Base-by-base conservation (phyloP, 2,888 invertebrate genomes). In the Drosophila lacicola region DNA sequence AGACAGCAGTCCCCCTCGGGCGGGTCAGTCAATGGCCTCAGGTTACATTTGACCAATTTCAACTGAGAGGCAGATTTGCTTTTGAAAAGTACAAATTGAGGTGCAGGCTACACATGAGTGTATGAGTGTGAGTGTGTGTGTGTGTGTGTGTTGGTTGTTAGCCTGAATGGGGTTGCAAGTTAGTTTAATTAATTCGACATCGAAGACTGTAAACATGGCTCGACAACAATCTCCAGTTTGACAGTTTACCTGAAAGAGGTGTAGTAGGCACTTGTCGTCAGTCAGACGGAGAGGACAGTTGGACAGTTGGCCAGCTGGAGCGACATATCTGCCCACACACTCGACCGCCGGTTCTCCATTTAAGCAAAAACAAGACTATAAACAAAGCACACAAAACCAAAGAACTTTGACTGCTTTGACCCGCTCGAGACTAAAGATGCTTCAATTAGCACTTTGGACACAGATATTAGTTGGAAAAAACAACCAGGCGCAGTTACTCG, bases 201-300 rank as follows among this genome's bases (percentile, higher is more conserved):
- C 83, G 78, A 72, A 70, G 75, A 56, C 72, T 85, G 89, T 85
- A 71, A 89, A 85, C 88, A 83, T 70, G 70, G 58, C 34, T 58
- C 49, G 68, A 56, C 63, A 58, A 73, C 87, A 64, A 70, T 62
- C 64, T 54, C 21, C 55, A 70, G 69, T 65, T 79, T 89, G 88
- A 88, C 88, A 88, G 90, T 80, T 83, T 89, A 88, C 90, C 82
- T 70, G 87, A 89, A 88, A 88, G 81, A 83, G 88, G 88, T 89
- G 90, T 86, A 74, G 86, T 74, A 83, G 77, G 64, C 87, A 88
- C 89, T 84, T 88, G 88, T 84, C 88, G 76, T 87, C 85, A 71
- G 82, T 88, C 83, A 75, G 67, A 54, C 55, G 50, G 49, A 21
- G 37, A 56, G 44, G 57, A 49, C 51, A 47, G 42, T 44, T 21